These are phyloP conservation scores for Orchesella cincta DNA, from an alignment of 1,140 invertebrate genomes.

Conservation along the genomic window DNA sequence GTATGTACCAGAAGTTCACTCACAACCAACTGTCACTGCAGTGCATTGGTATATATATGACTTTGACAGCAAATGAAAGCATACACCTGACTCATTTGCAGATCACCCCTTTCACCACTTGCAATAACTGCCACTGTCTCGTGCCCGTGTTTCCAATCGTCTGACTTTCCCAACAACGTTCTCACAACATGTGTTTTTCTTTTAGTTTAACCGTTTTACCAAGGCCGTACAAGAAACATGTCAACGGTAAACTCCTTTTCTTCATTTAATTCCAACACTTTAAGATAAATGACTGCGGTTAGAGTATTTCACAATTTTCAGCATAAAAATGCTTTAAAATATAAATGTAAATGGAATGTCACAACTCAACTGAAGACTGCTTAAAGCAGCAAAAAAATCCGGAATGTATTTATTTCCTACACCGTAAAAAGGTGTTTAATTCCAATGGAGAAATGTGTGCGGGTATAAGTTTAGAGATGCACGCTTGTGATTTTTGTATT, in stretches of 20 bases:
- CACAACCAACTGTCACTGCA: neutral
- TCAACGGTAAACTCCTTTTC: neutral
- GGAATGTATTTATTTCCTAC: neutral
- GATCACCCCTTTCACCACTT: slow-evolving; percentile 23
- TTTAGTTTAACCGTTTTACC: too few species aligned
- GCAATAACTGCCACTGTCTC: slow-evolving; percentile 6
- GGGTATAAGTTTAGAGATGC: neutral
- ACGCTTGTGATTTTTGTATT: neutral
- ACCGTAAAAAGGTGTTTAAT: neutral
- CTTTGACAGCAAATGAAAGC: neutral
- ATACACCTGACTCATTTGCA: slow-evolving; percentile 24
- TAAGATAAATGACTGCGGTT: neutral
- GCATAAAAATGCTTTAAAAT: neutral
- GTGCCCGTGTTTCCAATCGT: slow-evolving; percentile 9
- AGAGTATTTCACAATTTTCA: neutral
- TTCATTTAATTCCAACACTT: neutral
- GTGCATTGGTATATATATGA: neutral
- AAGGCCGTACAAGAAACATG: neutral
- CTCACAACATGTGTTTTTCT: too few species aligned
- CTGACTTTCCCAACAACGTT: neutral
- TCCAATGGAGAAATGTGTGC: neutral
- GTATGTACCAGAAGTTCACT: neutral
- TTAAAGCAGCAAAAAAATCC: neutral
- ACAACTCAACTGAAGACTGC: neutral
- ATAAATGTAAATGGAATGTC: neutral